phyloP scores from a whole-genome alignment of 2,888 invertebrate species.

The Euzophera pinguis region DNA sequence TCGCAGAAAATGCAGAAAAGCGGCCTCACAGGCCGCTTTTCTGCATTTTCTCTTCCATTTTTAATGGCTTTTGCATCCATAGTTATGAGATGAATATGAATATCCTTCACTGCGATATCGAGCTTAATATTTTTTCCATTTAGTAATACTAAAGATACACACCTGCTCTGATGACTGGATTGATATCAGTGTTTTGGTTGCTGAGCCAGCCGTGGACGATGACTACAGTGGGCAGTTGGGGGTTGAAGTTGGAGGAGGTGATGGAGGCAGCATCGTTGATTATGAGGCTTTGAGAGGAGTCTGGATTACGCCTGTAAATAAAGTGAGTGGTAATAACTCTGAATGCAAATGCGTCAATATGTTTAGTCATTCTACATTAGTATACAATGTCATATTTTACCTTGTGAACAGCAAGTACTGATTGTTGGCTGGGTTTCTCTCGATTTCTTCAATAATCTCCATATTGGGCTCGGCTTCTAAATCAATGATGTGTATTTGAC shows the following conservation, averaged over 20 bases:
- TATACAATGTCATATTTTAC: slow-evolving; percentile 25
- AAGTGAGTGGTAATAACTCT: not conserved
- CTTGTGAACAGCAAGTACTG: slow-evolving; percentile 40
- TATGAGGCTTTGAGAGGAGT: slow-evolving; percentile 30
- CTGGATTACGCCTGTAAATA: slow-evolving; percentile 35
- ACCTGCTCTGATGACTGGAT: slow-evolving; percentile 43
- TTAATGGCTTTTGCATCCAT: too few relatives aligned
- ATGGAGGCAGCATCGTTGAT: slow-evolving; percentile 40
- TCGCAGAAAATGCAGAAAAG: too few relatives aligned
- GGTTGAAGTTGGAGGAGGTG: slow-evolving; percentile 43
- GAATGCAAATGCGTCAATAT: too few relatives aligned
- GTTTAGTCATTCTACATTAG: too few relatives aligned
- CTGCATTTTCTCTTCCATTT: too few relatives aligned
- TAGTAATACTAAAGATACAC: slow-evolving; percentile 28
- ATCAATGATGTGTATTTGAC: slow-evolving; percentile 39
- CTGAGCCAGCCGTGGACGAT: slow-evolving; percentile 54
- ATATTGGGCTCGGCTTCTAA: slow-evolving; percentile 36
- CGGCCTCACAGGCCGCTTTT: too few relatives aligned
- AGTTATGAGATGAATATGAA: too few relatives aligned
- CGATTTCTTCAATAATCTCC: slow-evolving; percentile 34
- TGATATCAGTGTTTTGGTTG: slow-evolving; percentile 36
- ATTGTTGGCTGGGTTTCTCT: slow-evolving; percentile 42
- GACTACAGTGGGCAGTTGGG: slow-evolving; percentile 36
- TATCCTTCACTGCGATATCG: too few relatives aligned
- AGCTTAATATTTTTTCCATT: not conserved